phyloP scores from a whole-genome alignment of 2,113 vertebrate genomes.

The Saccopteryx bilineata region DNA sequence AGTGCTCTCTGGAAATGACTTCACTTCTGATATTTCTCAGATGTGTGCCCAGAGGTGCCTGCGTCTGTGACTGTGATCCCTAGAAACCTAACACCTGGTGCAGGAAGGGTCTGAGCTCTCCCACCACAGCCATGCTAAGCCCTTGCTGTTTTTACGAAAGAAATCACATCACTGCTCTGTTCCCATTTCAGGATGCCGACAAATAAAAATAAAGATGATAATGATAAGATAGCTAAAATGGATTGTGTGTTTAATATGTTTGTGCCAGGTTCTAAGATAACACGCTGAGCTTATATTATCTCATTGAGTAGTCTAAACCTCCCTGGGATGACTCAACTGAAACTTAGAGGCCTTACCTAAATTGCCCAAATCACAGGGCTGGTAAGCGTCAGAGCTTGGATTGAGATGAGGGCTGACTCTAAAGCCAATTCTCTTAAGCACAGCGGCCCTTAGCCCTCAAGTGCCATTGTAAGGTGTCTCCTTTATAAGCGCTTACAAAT shows the following conservation, averaged over 20 bases:
- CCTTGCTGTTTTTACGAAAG: neutral
- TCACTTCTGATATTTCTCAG: slow-evolving; percentile 50
- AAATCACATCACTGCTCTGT: neutral
- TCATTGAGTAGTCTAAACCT: neutral
- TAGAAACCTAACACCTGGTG: slow-evolving; percentile 53
- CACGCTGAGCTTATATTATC: neutral
- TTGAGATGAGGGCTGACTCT: neutral
- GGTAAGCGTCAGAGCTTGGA: neutral
- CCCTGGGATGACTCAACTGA: neutral
- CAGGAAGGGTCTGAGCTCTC: neutral
- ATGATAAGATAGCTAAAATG: neutral
- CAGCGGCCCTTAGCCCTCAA: neutral
- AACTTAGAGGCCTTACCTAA: neutral
- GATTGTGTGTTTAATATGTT: neutral
- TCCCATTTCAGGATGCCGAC: neutral
- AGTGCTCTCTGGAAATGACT: slow-evolving; percentile 39
- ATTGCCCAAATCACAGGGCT: neutral
- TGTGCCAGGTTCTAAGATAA: neutral
- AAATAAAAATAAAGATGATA: slow-evolving; percentile 3
- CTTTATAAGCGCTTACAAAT: neutral
- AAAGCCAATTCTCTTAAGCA: neutral
- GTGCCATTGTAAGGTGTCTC: neutral
- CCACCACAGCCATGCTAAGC: neutral
- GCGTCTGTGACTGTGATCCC: slow-evolving; percentile 19
- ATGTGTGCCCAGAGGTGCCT: slow-evolving; percentile 51